Evolutionary conservation across 2,797 vertebrate species (phyloP).

Genomic region (Paedocypris micromegethes): DNA sequence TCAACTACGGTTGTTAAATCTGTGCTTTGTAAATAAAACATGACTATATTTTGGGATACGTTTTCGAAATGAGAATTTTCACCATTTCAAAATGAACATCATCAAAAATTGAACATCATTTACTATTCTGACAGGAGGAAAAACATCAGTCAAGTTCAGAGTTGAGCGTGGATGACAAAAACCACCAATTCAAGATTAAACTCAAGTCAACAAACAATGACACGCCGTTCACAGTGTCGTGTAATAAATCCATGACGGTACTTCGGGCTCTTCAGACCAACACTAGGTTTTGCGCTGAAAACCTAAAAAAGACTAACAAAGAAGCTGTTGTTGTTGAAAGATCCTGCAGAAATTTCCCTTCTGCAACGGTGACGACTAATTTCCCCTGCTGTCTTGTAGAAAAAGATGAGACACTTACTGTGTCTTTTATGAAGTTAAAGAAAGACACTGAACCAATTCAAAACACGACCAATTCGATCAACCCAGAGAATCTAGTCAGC

Average conservation of each 20-base stretch:
- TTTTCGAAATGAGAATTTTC: too few species aligned
- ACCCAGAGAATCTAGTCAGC: constrained; percentile 21
- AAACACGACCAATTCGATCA: background rate
- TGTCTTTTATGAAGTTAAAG: constrained; percentile 10
- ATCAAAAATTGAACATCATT: background rate
- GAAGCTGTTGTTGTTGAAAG: constrained; percentile 3
- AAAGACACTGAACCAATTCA: background rate
- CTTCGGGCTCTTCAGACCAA: constrained; percentile 5
- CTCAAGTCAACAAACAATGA: background rate
- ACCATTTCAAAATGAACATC: too few species aligned
- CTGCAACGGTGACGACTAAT: constrained; percentile 6
- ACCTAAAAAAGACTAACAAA: background rate
- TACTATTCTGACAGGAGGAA: background rate
- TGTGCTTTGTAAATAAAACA: too few species aligned
- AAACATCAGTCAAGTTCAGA: too few species aligned
- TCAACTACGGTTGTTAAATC: too few species aligned
- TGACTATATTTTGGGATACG: too few species aligned
- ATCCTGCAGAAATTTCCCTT: background rate
- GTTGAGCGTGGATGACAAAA: background rate
- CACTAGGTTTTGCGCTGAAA: background rate
- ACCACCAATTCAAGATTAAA: constrained; percentile 10
- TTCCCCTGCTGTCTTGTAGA: constrained; percentile 40
- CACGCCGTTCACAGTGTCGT: background rate
- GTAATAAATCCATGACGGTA: constrained; percentile 6
- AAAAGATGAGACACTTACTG: constrained; percentile 9